A percentile compares a stretch with the other conserved stretches of the same genome.
Conservation (phyloP, 2,888 invertebrate genomes). For the Melanophora roralis region DNA sequence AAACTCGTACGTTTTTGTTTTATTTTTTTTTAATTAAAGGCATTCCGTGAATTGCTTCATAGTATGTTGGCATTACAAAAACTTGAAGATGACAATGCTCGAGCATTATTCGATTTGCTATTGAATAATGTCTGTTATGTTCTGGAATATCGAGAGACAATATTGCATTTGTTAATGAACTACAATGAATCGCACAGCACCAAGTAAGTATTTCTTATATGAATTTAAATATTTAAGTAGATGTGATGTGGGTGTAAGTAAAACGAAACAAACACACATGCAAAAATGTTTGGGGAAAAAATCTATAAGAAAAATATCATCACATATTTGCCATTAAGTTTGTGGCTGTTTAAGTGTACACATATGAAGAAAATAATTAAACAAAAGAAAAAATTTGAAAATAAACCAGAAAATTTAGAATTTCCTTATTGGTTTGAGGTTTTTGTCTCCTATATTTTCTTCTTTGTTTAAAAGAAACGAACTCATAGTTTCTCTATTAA, state of each 20-base stretch:
- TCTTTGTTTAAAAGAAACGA: slow-evolving; percentile 23
- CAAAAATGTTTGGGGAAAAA: background rate
- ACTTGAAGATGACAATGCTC: slow-evolving; percentile 83
- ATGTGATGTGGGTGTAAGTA: slow-evolving; percentile 1
- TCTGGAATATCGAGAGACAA: slow-evolving; percentile 94
- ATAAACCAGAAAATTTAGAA: slow-evolving; percentile 34
- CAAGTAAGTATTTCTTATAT: slow-evolving; percentile 79
- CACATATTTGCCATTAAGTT: slow-evolving; percentile 55
- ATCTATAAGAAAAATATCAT: slow-evolving; percentile 48
- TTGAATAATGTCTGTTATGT: slow-evolving; percentile 96
- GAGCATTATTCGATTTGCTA: slow-evolving; percentile 89
- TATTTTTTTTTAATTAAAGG: slow-evolving; percentile 77
- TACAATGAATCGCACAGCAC: slow-evolving; percentile 93
- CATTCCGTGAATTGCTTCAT: slow-evolving; percentile 88
- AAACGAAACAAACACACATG: slow-evolving; percentile 40
- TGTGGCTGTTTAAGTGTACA: background rate
- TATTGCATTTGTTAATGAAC: slow-evolving; percentile 86
- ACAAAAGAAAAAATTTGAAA: background rate
- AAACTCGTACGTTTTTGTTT: slow-evolving; percentile 17
- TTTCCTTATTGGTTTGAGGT: slow-evolving; percentile 53
- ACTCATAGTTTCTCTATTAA: slow-evolving; percentile 36
- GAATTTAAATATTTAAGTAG: slow-evolving; percentile 40
- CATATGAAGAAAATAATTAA: too few species aligned
- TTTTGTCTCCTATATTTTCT: slow-evolving; percentile 23
- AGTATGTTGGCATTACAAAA: slow-evolving; percentile 90